Percentiles rank a stretch among this genome's conserved stretches.
phyloP scores from a whole-genome alignment of 2,113 vertebrate species.

The Colistium nudipinnis region DNA sequence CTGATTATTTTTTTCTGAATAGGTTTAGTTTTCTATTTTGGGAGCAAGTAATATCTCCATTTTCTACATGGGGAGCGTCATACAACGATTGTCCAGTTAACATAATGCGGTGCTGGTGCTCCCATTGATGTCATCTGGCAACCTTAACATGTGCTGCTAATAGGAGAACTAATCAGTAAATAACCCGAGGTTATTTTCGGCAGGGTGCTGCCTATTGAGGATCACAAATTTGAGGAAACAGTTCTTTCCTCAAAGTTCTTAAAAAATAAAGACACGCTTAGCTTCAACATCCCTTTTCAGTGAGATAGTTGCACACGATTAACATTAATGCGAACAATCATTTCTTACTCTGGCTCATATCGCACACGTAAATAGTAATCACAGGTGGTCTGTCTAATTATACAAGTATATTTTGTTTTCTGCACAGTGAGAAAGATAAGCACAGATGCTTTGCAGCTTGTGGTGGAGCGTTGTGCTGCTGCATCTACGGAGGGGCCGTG shows the following conservation, averaged over 20 bases:
- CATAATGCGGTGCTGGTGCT: neutral
- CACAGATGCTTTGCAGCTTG: constrained; percentile 87
- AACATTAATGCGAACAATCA: neutral
- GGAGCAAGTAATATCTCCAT: too few species aligned
- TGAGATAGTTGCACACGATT: constrained; percentile 10
- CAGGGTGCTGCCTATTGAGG: neutral
- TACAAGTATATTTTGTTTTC: constrained; percentile 6
- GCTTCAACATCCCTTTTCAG: too few species aligned
- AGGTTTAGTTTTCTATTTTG: too few species aligned
- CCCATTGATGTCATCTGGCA: neutral
- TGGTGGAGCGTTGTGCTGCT: constrained; percentile 88
- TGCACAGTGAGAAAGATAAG: constrained; percentile 89
- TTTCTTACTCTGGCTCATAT: constrained; percentile 9
- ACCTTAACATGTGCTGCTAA: neutral
- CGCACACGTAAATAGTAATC: constrained; percentile 5
- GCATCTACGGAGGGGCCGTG: constrained; percentile 80
- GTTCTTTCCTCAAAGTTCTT: neutral
- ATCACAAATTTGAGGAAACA: too few species aligned
- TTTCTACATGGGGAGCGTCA: too few species aligned
- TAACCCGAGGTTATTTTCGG: neutral
- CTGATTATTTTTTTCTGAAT: too few species aligned
- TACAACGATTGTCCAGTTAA: too few species aligned
- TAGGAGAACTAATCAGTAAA: neutral
- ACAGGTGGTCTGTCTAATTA: constrained; percentile 15
- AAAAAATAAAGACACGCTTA: too few species aligned